phyloP scores from a whole-genome alignment of 37 sponge, comb jelly and placozoan genomes.

The Lycopodina hypogea region DNA sequence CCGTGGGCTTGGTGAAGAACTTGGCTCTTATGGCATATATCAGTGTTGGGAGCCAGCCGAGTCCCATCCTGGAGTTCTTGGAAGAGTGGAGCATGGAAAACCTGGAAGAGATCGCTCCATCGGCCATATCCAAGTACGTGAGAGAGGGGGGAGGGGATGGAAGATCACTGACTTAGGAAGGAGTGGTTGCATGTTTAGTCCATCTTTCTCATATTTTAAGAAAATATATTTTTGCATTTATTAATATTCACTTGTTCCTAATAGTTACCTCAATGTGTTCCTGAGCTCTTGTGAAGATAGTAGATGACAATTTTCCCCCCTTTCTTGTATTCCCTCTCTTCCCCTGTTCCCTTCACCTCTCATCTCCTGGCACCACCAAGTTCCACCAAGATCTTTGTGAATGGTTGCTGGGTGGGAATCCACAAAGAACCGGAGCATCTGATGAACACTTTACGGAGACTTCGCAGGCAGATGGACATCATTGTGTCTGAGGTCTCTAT shows the following conservation, averaged over 20 bases:
- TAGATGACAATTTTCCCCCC: too few relatives aligned
- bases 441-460: constrained; percentile 94
- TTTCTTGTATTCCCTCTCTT: too few relatives aligned
- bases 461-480: constrained; percentile 99
- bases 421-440: constrained; percentile 97
- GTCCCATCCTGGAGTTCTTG: constrained; percentile 98
- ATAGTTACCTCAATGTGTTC: too few relatives aligned
- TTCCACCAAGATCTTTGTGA: constrained; percentile 99
- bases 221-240: not conserved
- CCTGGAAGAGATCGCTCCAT: constrained; percentile 97
- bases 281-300: too few relatives aligned
- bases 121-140: constrained; percentile 86
- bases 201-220: not conserved
- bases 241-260: too few relatives aligned
- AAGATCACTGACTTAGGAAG: too few relatives aligned
- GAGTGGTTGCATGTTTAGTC: too few relatives aligned
- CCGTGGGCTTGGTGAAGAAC: constrained; percentile 99
- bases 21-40: constrained; percentile 99
- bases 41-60: constrained; percentile 97
- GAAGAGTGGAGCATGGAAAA: constrained; percentile 99
- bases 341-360: not conserved
- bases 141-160: too few relatives aligned
- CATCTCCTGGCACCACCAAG: constrained; percentile 39
- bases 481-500: constrained; percentile 98
- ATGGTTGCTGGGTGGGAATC: constrained; percentile 99